These are phyloP conservation scores for Abrostola triplasia DNA, from an alignment of 2,888 invertebrate species.

Conservation along the genomic window DNA sequence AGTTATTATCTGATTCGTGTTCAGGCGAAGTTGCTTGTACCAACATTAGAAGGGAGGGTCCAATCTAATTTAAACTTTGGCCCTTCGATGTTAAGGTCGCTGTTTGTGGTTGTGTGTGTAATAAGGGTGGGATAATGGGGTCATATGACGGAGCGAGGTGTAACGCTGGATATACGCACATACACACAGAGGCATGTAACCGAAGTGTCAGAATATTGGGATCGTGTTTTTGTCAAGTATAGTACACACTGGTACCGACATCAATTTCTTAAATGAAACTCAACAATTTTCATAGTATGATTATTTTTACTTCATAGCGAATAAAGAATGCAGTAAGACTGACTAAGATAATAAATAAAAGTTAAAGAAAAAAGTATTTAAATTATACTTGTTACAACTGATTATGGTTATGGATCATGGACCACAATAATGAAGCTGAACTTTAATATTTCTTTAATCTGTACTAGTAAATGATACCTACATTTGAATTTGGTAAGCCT, in stretches of 20 bases:
- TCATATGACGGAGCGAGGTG: constrained; percentile 81
- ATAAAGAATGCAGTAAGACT: no score
- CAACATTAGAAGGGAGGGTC: constrained; percentile 62
- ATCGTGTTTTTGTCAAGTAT: constrained; percentile 68
- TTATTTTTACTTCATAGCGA: no score
- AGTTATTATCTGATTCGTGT: constrained; percentile 77
- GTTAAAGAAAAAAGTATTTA: no score
- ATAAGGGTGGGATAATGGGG: constrained; percentile 80
- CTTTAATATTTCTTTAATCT: no score
- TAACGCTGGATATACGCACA: constrained; percentile 68
- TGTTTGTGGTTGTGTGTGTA: constrained; percentile 60
- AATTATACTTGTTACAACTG: no score
- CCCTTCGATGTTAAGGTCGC: constrained; percentile 63
- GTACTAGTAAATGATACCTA: no score
- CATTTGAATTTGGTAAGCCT: no score
- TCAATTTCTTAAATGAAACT: neutral
- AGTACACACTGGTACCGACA: constrained; percentile 60
- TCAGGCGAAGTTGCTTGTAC: constrained; percentile 70
- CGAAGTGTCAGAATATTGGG: constrained; percentile 78
- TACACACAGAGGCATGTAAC: constrained; percentile 75
- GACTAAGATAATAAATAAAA: no score
- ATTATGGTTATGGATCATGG: no score
- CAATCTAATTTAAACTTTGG: constrained; percentile 65
- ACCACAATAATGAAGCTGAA: no score
- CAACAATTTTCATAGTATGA: neutral